phyloP scores from a whole-genome alignment of 2,797 vertebrate genomes.

The Phataginus tricuspis region DNA sequence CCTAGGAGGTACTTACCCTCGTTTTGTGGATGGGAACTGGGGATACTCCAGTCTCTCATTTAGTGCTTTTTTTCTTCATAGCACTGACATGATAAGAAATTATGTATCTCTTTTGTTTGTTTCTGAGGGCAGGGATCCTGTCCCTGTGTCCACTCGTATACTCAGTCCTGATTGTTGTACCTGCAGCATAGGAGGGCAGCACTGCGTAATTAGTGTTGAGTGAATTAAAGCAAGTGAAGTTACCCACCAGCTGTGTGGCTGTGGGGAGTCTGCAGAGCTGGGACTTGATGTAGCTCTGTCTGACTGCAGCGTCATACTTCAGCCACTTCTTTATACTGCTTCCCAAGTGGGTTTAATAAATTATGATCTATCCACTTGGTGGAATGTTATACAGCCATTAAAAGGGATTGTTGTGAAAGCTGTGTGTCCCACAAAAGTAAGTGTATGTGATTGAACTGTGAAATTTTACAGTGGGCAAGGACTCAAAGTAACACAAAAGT shows the following conservation, averaged over 20 bases:
- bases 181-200: not conserved
- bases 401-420: slow-evolving; percentile 1
- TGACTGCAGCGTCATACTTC: not conserved
- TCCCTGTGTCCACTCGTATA: not conserved
- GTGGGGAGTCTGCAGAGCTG: not conserved
- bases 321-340: not conserved
- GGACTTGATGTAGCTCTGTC: not conserved
- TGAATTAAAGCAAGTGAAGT: not conserved
- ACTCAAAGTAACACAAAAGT: slow-evolving; percentile 16
- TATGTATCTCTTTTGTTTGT: not conserved
- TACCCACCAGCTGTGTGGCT: not conserved
- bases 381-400: not conserved
- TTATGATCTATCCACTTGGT: slow-evolving; percentile 34
- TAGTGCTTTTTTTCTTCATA: not conserved
- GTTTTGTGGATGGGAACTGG: not conserved
- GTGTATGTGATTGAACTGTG: not conserved
- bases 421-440: not conserved
- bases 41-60: not conserved
- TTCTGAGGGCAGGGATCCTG: not conserved
- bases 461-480: slow-evolving; percentile 19
- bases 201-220: not conserved
- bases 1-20: not conserved
- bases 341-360: slow-evolving; percentile 53
- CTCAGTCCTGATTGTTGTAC: not conserved
- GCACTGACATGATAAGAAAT: not conserved